Evolutionary conservation across 2,888 invertebrate genomes (phyloP).

Genomic region (Exephanes ischioxanthus): DNA sequence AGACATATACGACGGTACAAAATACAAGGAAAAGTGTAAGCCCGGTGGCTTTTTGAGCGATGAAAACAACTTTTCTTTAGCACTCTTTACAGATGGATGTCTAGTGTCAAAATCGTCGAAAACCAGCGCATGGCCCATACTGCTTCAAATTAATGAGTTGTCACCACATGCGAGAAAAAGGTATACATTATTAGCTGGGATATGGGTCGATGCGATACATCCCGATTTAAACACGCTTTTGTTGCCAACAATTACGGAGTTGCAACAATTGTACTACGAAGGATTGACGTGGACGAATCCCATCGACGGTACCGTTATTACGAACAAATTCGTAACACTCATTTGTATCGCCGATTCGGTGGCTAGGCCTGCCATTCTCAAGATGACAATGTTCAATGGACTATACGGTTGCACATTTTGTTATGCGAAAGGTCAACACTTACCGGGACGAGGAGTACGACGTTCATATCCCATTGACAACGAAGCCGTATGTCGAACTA

Average conservation of each 20-base stretch:
- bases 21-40: conserved; percentile 30
- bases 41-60: conserved; percentile 53
- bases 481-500: background rate
- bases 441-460: background rate
- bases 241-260: conserved; percentile 14
- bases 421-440: conserved; percentile 12
- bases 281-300: conserved; percentile 8
- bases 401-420: conserved; percentile 23
- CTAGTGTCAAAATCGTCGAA: too few species aligned
- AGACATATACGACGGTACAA: conserved; percentile 58
- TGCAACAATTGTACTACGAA: background rate
- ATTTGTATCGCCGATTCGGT: background rate
- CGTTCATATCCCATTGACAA: conserved; percentile 9
- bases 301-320: background rate
- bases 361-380: background rate
- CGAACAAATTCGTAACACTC: conserved; percentile 1
- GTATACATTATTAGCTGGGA: conserved; percentile 26
- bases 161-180: conserved; percentile 56
- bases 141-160: conserved; percentile 56
- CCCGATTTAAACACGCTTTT: conserved; percentile 8
- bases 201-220: conserved; percentile 24
- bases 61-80: conserved; percentile 48
- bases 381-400: conserved; percentile 19
- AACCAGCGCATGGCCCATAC: too few species aligned
- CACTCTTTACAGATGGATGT: conserved; percentile 53